Evolutionary conservation across 2,888 invertebrate species (phyloP), one percentile per base, ranked within the genome.

Genomic region (Quadroppia sp.): DNA sequence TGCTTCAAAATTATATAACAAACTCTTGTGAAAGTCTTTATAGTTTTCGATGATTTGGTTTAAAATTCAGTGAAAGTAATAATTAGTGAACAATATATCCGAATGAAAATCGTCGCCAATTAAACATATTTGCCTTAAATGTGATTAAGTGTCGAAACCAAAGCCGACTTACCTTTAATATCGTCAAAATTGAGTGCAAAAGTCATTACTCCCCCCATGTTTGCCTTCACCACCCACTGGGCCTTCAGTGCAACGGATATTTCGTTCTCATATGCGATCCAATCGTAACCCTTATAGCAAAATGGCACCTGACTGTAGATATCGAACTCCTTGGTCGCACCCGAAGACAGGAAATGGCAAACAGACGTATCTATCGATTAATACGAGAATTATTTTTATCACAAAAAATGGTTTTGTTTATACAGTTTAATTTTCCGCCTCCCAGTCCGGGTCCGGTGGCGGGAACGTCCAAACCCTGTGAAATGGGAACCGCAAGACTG

Each of bases 131-230:
- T 36, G 9, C 36, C 6, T 9, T 11, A 45, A 45, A 45, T 11
- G 45, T 45, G 17, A 45, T 36, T 36, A 36, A 36, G n/a, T n/a
- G n/a, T 36, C 36, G 9, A 28, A 48, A 20, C n/a, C 73, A 48
- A 79, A 45, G 15, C 45, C 6, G 17, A 45, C 6, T 20, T 50
- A 79, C 77, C 77, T 71, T 25, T 79, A 78, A 80, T 88, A 82
- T 94, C 93, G 81, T 94, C 94, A 1, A 87, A 86, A 80, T 92
- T 92, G 30, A 94, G 83, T 13, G 90, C 89, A 82, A 89, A 91
- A 75, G 92, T 84, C 92, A 93, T 93, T 6, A 89, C 89, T 42
- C 94, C 94, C 69, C 89, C 89, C 78, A 90, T 74, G n/a, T 76
- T 72, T 61, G 75, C 74, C 71, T 77, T 76, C 40, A 76, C 74